A percentile compares a stretch with the other conserved stretches of the same genome.
phyloP scores from a whole-genome alignment of 2,113 vertebrate species.

The Grammomys surdaster region DNA sequence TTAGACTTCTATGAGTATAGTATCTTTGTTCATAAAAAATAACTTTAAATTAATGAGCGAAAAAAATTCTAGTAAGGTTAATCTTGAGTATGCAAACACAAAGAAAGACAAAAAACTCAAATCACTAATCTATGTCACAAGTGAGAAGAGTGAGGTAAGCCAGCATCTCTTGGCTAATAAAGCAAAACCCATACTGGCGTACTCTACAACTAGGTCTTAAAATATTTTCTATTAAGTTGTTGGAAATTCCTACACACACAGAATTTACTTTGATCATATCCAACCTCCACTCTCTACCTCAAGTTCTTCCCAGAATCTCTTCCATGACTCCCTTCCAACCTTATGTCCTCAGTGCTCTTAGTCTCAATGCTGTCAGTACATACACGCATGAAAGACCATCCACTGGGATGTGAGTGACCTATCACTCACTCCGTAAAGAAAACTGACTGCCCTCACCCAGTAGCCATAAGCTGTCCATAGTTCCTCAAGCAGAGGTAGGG shows the following conservation, averaged over 20 bases:
- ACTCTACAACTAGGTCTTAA: neutral
- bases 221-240: neutral
- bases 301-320: neutral
- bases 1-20: neutral
- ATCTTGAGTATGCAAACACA: constrained; percentile 22
- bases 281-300: neutral
- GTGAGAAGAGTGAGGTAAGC: neutral
- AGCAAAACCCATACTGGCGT: neutral
- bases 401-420: no score
- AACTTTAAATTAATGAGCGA: neutral
- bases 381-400: no score
- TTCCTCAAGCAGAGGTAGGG: neutral
- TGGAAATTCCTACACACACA: neutral
- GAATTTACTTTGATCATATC: neutral
- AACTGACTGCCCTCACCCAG: neutral
- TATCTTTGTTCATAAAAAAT: constrained; percentile 13
- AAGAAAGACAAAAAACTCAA: neutral
- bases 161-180: neutral
- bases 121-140: neutral
- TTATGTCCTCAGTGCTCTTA: neutral
- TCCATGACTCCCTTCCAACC: neutral
- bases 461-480: neutral
- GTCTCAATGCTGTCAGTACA: neutral
- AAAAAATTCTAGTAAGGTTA: neutral
- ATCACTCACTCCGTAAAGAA: neutral